Base-by-base conservation (phyloP, 1,140 invertebrate species). In the Ostrea edulis region DNA sequence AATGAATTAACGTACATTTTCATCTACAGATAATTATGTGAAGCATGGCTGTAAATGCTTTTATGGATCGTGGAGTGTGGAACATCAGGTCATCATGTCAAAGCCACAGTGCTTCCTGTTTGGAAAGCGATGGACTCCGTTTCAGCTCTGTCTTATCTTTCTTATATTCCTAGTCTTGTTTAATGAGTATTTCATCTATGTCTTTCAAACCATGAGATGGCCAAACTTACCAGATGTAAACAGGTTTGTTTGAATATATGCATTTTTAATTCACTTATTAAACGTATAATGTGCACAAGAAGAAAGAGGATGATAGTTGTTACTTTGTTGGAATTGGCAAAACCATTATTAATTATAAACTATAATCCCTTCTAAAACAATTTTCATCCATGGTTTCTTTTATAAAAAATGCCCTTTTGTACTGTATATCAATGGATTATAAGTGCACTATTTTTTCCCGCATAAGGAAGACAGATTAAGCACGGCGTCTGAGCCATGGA, bases 201-300 rank as follows among this genome's bases (percentile, higher is more conserved):
- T 87, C 53, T 87, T 93, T 81, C 93, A 93, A 86, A 91, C 90
- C 62, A 91, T 89, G n/a, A 90, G 91, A 87, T 93, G 93, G 93
- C 91, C 91, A 82, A 62, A 85, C 17, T 68, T 93, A 51, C 91
- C 91, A 81, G 44, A 52, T 25, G 65, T 62, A 12, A 35, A 85
- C 44, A 92, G 89, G 89, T 92, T 88, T 85, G 55, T 44, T 44
- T 44, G 35, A 5, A 44, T 44, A 44, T 44, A 44, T 44, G 35
- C 35, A 44, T 44, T 44, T 44, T 44, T 44, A 44, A 44, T 44
- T 44, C 35, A 44, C 35, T 44, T 44, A n/a, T n/a, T n/a, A n/a
- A 44, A 44, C 35, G 5, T 44, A 44, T 5, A 44, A 2, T 44
- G 35, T 44, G 35, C 5, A 44, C 35, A 1, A 44, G 5, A 44